Conservation (phyloP, 2,888 invertebrate genomes). For the Dolichopus griseipennis region DNA sequence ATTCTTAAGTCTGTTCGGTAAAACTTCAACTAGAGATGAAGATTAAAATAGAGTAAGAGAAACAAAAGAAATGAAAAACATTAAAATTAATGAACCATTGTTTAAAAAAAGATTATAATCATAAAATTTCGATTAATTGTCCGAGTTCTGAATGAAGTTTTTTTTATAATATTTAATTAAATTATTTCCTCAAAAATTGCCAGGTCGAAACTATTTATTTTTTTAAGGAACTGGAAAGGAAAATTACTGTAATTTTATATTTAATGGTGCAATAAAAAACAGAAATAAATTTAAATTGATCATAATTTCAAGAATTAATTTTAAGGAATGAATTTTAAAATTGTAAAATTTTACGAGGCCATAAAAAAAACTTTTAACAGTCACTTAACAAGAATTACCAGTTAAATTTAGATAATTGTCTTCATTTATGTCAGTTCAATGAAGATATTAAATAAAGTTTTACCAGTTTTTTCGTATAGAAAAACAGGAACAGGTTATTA, state of each 20-base stretch:
- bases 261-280: background rate
- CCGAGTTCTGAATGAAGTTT: background rate
- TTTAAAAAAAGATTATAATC: background rate
- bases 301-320: background rate
- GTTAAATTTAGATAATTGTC: no score
- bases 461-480: no score
- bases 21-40: background rate
- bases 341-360: no score
- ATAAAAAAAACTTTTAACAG: no score
- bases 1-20: no score
- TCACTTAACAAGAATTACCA: no score
- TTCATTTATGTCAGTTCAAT: no score
- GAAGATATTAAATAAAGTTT: no score
- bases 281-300: background rate
- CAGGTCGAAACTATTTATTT: no score
- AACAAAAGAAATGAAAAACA: background rate
- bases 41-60: background rate
- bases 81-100: background rate
- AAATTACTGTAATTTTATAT: background rate
- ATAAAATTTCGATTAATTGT: constrained; percentile 6
- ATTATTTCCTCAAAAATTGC: no score
- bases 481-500: no score
- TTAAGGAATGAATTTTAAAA: background rate
- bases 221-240: background rate
- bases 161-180: no score